Evolutionary conservation across 2,113 vertebrate genomes (phyloP).

Genomic region (Neolamprologus variostigma): DNA sequence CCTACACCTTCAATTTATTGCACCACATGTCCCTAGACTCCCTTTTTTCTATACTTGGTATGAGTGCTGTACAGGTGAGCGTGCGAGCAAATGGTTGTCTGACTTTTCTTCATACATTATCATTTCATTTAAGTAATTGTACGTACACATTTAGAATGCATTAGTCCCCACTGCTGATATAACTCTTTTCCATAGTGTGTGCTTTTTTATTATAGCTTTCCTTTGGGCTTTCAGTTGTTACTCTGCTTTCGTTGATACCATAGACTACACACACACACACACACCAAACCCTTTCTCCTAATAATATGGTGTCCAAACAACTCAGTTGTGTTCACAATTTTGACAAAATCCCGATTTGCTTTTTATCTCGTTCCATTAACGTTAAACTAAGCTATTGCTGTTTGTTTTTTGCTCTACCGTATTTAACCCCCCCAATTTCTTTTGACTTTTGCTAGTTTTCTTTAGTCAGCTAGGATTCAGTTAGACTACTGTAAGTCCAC

Average conservation of each 20-base stretch:
- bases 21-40: not conserved
- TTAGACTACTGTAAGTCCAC: not conserved
- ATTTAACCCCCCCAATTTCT: not conserved
- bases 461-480: not conserved
- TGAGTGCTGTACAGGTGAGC: not conserved
- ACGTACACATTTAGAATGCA: not conserved
- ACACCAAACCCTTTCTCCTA: not conserved
- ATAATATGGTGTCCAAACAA: not conserved
- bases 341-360: not conserved
- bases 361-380: not conserved
- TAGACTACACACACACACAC: not conserved
- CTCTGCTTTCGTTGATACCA: not conserved
- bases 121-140: not conserved
- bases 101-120: not conserved
- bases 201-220: constrained; percentile 26
- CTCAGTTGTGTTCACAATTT: not conserved
- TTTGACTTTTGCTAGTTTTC: not conserved
- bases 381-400: not conserved
- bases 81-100: not conserved
- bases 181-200: not conserved
- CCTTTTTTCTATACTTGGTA: not conserved
- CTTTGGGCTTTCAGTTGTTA: not conserved
- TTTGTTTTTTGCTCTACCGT: not conserved
- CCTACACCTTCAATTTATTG: constrained; percentile 1
- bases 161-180: not conserved